These are phyloP conservation scores for Linyphia triangularis DNA, from an alignment of 2,888 invertebrate species.

Conservation along the genomic window DNA sequence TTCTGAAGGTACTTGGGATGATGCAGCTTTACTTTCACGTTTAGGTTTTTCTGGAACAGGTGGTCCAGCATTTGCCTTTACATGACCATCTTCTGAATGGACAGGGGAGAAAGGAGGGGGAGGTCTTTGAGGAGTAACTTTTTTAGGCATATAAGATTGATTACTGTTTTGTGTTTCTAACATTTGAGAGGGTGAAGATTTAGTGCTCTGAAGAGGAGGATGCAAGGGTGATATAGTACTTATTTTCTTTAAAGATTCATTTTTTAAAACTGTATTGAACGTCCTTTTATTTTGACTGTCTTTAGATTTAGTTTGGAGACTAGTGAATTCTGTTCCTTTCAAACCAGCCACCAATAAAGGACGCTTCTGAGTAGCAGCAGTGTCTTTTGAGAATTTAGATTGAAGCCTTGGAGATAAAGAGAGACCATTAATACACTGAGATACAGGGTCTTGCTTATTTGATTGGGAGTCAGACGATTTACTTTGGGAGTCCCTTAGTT, in stretches of 20 bases:
- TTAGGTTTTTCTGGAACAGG: conserved; percentile 58
- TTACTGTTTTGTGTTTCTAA: not conserved
- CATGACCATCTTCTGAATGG: not conserved
- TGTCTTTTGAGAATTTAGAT: conserved; percentile 43
- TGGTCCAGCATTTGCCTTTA: conserved; percentile 10
- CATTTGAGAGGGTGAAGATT: conserved; percentile 37
- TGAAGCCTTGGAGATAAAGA: conserved; percentile 66
- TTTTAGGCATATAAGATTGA: not conserved
- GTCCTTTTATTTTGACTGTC: conserved; percentile 41
- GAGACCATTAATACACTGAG: conserved; percentile 64
- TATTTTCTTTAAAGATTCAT: conserved; percentile 57
- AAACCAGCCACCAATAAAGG: conserved; percentile 60
- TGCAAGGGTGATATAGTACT: conserved; percentile 31
- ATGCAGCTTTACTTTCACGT: conserved; percentile 7
- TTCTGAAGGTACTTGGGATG: conserved; percentile 1
- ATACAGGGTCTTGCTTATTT: not conserved
- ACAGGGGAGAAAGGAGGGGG: conserved; percentile 28
- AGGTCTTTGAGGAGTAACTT: conserved; percentile 47
- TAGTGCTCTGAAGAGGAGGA: conserved; percentile 30
- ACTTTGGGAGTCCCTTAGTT: not conserved
- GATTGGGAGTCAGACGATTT: not conserved
- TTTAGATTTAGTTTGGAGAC: conserved; percentile 49
- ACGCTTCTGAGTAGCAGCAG: conserved; percentile 48
- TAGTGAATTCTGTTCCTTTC: conserved; percentile 65
- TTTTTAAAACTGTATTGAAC: conserved; percentile 65